A percentile compares a stretch with the other conserved stretches of the same genome.
Conservation (phyloP, 2,797 vertebrate genomes). For the Lindbergichthys nudifrons region DNA sequence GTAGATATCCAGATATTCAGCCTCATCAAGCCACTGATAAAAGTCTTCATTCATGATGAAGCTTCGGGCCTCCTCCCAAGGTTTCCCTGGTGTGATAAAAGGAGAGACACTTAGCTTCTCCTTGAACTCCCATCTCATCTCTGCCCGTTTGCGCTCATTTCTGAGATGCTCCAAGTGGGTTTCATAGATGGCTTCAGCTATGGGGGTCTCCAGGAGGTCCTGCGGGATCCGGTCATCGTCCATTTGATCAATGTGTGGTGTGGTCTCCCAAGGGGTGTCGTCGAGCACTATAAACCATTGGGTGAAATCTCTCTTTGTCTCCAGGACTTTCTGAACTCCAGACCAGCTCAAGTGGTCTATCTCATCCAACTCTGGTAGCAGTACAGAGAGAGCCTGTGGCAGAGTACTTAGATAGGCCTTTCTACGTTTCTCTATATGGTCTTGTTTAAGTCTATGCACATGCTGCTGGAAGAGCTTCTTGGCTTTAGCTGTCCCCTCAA, state of each 20-base stretch:
- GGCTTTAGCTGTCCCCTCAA: conserved; percentile 95
- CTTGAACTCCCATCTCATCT: conserved; percentile 93
- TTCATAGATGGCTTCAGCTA: conserved; percentile 88
- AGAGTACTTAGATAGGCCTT: conserved; percentile 88
- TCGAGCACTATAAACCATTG: conserved; percentile 95
- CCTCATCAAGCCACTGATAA: conserved; percentile 95
- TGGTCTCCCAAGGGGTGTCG: conserved; percentile 96
- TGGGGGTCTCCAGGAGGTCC: conserved; percentile 91
- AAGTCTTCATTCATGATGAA: conserved; percentile 99
- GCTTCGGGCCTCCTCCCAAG: conserved; percentile 97
- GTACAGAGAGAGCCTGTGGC: conserved; percentile 89
- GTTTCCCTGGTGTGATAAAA: conserved; percentile 95
- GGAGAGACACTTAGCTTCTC: conserved; percentile 91
- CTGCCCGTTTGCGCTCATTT: conserved; percentile 89
- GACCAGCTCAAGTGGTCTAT: conserved; percentile 93
- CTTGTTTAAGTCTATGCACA: conserved; percentile 93
- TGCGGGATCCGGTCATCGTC: conserved; percentile 94
- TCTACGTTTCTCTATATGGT: conserved; percentile 93
- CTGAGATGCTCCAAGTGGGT: conserved; percentile 91
- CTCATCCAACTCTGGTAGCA: conserved; percentile 92
- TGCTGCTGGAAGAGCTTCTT: conserved; percentile 97
- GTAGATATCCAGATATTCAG: conserved; percentile 94
- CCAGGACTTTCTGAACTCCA: conserved; percentile 91
- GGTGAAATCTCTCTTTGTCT: conserved; percentile 92
- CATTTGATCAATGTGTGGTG: conserved; percentile 90